phyloP scores from a whole-genome alignment of 2,797 vertebrate genomes.

The Hyperoplus immaculatus region DNA sequence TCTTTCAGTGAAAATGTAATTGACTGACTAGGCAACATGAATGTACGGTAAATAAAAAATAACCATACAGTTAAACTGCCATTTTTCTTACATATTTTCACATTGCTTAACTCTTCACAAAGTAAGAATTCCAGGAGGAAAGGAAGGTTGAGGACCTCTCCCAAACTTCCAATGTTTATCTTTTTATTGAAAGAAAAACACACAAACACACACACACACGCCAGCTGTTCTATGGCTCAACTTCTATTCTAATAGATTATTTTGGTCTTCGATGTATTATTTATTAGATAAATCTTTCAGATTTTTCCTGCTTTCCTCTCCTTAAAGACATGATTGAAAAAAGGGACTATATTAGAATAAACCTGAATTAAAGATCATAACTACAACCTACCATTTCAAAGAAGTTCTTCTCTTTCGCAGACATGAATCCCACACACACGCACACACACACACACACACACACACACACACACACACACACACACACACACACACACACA shows the following conservation, averaged over 20 bases:
- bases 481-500: neutral
- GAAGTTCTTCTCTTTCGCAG: conserved; percentile 2
- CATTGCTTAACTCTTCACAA: neutral
- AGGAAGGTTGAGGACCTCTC: too few relatives aligned
- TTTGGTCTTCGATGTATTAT: conserved; percentile 23
- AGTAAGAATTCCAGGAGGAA: neutral
- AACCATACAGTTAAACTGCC: neutral
- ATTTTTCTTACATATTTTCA: neutral
- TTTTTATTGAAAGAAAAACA: too few relatives aligned
- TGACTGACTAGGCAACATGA: neutral
- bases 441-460: too few relatives aligned
- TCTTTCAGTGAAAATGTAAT: neutral
- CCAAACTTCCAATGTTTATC: too few relatives aligned
- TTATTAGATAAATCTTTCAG: neutral
- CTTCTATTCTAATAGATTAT: conserved; percentile 31
- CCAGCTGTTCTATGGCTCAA: neutral
- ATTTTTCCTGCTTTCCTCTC: conserved; percentile 2
- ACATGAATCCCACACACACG: conserved; percentile 10
- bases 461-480: too few relatives aligned
- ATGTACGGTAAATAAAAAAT: neutral
- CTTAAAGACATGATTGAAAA: neutral
- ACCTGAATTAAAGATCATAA: conserved; percentile 1
- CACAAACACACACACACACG: too few relatives aligned
- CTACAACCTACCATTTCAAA: neutral
- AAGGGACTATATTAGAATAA: neutral